These are phyloP conservation scores for Zygogramma bicolorata DNA, from an alignment of 2,888 invertebrate species.

Conservation along the genomic window DNA sequence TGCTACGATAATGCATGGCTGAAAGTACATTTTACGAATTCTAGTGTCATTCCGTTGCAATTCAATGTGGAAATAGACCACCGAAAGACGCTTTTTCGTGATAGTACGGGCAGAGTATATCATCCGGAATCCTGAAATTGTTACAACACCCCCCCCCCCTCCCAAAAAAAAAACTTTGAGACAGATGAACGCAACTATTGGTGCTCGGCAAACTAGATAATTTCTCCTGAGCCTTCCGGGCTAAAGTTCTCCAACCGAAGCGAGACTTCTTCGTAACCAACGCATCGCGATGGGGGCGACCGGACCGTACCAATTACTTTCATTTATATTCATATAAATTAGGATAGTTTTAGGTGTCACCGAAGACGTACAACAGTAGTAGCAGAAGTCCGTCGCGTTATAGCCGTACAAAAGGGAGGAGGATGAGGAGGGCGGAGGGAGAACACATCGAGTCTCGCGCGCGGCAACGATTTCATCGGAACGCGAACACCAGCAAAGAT, in stretches of 20 bases:
- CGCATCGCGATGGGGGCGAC: background rate
- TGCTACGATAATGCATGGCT: too few relatives aligned
- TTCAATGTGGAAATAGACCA: too few relatives aligned
- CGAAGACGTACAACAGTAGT: slow-evolving; percentile 40
- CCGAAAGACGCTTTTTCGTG: too few relatives aligned
- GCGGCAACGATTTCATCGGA: slow-evolving; percentile 56
- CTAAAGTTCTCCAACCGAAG: background rate
- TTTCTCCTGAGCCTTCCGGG: background rate
- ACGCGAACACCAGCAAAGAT: slow-evolving; percentile 55
- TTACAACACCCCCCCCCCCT: too few relatives aligned
- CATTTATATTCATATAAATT: slow-evolving; percentile 52
- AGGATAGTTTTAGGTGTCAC: slow-evolving; percentile 54
- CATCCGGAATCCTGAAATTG: too few relatives aligned
- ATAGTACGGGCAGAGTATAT: too few relatives aligned
- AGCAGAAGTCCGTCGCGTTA: slow-evolving; percentile 46
- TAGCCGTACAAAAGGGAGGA: slow-evolving; percentile 48
- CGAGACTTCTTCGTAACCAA: background rate
- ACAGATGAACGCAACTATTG: too few relatives aligned
- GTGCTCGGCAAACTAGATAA: background rate
- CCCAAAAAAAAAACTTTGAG: too few relatives aligned
- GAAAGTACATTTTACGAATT: too few relatives aligned
- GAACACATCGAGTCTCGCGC: slow-evolving; percentile 42
- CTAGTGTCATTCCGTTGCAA: too few relatives aligned
- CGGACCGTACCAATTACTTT: background rate
- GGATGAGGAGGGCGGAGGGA: slow-evolving; percentile 37